Evolutionary conservation across 23 tunicate species (phyloP).

Genomic region (Phallusia fumigata): DNA sequence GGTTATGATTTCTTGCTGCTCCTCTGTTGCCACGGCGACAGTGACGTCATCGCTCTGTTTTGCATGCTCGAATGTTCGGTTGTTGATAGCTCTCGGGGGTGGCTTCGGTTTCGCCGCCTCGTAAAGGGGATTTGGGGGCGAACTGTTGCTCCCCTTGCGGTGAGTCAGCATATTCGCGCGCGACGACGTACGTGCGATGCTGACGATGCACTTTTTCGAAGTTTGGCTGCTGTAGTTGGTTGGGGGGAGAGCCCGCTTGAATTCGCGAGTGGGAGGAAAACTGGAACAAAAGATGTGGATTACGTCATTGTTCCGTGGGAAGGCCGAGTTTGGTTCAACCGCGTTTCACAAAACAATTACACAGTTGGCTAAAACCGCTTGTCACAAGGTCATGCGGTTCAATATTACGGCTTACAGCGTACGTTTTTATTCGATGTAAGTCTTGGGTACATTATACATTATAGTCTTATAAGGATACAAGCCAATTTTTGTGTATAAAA

Average conservation of each 20-base stretch:
- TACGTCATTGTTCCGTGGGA: no score
- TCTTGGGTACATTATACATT: no score
- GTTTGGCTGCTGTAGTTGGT: slow-evolving; percentile 7
- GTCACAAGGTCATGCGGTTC: no score
- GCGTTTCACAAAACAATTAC: no score
- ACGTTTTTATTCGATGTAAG: no score
- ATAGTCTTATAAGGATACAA: no score
- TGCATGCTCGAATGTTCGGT: not conserved
- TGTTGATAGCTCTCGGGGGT: slow-evolving; percentile 19
- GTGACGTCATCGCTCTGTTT: slow-evolving; percentile 1
- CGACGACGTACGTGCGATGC: slow-evolving; percentile 23
- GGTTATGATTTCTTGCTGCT: slow-evolving; percentile 25
- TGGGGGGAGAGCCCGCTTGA: not conserved
- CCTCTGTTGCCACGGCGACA: not conserved
- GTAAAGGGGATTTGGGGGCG: slow-evolving; percentile 49
- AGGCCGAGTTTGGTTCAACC: no score
- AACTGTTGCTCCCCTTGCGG: slow-evolving; percentile 15
- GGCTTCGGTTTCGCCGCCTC: slow-evolving; percentile 71
- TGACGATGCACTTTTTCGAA: slow-evolving; percentile 15
- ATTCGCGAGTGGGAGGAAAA: slow-evolving; percentile 1
- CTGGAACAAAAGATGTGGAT: not conserved
- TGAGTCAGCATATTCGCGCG: slow-evolving; percentile 17
- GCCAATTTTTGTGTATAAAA: no score
- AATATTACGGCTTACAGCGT: no score
- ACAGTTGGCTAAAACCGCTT: no score